These are phyloP conservation scores for Leptoteleia sp. DNA, from an alignment of 1,140 invertebrate species.

Conservation along the genomic window DNA sequence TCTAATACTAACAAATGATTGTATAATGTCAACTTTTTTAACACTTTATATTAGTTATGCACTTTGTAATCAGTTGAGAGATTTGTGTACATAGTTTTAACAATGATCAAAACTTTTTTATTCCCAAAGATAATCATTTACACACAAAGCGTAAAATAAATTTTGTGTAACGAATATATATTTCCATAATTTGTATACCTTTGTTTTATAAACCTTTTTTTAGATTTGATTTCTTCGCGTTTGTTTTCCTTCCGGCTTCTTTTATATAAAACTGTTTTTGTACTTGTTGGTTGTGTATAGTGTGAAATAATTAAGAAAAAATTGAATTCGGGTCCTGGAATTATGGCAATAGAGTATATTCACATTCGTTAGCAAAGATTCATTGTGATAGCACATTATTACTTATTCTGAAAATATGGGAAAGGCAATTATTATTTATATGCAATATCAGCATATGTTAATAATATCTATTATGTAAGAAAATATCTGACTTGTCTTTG, in stretches of 20 bases:
- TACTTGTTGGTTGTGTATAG: slow-evolving; percentile 32
- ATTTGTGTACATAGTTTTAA: slow-evolving; percentile 58
- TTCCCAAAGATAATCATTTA: slow-evolving; percentile 44
- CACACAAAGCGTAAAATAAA: slow-evolving; percentile 31
- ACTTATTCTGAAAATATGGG: slow-evolving; percentile 46
- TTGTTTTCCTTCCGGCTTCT: slow-evolving; percentile 8
- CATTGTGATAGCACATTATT: slow-evolving; percentile 63
- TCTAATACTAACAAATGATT: slow-evolving; percentile 33
- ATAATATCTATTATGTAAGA: slow-evolving; percentile 17
- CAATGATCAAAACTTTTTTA: slow-evolving; percentile 40
- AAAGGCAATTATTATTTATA: slow-evolving; percentile 44
- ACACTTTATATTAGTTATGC: slow-evolving; percentile 30
- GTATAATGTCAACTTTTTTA: slow-evolving; percentile 37
- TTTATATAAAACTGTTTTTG: slow-evolving; percentile 30
- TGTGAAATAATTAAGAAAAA: slow-evolving; percentile 24
- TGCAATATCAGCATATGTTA: slow-evolving; percentile 16
- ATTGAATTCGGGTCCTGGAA: slow-evolving; percentile 18
- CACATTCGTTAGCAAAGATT: slow-evolving; percentile 38
- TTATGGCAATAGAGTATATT: slow-evolving; percentile 28
- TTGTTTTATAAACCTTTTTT: slow-evolving; percentile 24
- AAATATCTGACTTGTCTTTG: slow-evolving; percentile 16
- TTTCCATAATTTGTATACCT: slow-evolving; percentile 34
- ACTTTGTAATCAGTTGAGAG: slow-evolving; percentile 40
- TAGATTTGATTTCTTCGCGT: slow-evolving; percentile 14
- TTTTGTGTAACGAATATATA: slow-evolving; percentile 27